Evolutionary conservation across 2,797 vertebrate species (phyloP).

Genomic region (Sebastes minor): DNA sequence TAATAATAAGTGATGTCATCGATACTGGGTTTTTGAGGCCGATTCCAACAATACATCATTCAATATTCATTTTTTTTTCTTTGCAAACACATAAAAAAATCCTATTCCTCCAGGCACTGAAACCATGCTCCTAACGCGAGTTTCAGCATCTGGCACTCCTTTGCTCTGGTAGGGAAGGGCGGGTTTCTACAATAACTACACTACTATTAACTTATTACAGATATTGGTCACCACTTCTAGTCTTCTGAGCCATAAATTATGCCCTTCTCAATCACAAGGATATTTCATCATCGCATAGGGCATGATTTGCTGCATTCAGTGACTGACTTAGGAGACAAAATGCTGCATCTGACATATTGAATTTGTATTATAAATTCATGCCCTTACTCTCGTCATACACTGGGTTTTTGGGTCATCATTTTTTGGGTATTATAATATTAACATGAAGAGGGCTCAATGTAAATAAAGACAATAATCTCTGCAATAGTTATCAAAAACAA

Average conservation of each 20-base stretch:
- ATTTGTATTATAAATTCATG: background rate
- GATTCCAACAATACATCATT: background rate
- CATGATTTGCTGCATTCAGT: background rate
- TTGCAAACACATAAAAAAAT: background rate
- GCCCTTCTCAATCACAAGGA: background rate
- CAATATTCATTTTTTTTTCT: background rate
- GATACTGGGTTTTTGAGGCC: background rate
- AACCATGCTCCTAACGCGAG: background rate
- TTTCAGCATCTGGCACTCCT: background rate
- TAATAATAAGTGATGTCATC: too few species aligned
- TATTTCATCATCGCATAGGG: background rate
- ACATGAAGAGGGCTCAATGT: background rate
- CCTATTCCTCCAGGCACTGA: background rate
- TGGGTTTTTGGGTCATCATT: background rate
- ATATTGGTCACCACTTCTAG: background rate
- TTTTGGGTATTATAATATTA: background rate
- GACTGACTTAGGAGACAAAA: fast-evolving
- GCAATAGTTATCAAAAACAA: background rate
- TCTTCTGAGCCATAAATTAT: background rate
- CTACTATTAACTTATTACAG: background rate
- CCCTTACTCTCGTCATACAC: background rate
- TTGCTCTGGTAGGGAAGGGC: background rate
- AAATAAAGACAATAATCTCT: background rate
- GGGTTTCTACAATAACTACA: background rate
- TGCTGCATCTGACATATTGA: background rate